These are phyloP conservation scores for Eurystomus glaucurus DNA, from an alignment of 2,797 vertebrate species.

Conservation along the genomic window DNA sequence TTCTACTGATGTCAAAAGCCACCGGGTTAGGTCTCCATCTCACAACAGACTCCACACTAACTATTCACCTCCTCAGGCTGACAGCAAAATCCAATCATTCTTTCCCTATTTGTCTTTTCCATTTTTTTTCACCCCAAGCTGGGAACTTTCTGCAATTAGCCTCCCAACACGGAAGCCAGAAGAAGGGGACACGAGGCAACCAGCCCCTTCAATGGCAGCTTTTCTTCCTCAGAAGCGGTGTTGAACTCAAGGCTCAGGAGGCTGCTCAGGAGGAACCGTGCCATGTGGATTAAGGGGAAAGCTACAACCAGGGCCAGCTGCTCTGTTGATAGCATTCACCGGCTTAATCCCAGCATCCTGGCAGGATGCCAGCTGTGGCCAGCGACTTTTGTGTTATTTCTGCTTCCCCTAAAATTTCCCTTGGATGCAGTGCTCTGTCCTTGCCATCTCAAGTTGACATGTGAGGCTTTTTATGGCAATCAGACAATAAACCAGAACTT, in stretches of 20 bases:
- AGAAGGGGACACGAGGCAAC: neutral
- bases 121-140: neutral
- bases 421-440: neutral
- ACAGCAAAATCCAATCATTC: neutral
- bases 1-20: neutral
- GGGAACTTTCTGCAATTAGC: neutral
- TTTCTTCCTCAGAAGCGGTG: neutral
- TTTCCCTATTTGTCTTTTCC: neutral
- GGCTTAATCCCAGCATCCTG: neutral
- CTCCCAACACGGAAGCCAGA: neutral
- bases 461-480: rapidly evolving
- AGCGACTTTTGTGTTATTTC: neutral
- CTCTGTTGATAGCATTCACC: neutral
- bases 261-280: neutral
- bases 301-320: neutral
- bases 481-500: neutral
- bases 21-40: neutral
- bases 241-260: neutral
- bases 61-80: neutral
- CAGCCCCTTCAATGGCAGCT: neutral
- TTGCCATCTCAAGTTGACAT: rapidly evolving
- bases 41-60: neutral
- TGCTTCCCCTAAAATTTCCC: neutral
- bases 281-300: neutral
- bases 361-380: neutral